Conservation (phyloP, 1,140 invertebrate species). For the Brachystomella parvula region DNA sequence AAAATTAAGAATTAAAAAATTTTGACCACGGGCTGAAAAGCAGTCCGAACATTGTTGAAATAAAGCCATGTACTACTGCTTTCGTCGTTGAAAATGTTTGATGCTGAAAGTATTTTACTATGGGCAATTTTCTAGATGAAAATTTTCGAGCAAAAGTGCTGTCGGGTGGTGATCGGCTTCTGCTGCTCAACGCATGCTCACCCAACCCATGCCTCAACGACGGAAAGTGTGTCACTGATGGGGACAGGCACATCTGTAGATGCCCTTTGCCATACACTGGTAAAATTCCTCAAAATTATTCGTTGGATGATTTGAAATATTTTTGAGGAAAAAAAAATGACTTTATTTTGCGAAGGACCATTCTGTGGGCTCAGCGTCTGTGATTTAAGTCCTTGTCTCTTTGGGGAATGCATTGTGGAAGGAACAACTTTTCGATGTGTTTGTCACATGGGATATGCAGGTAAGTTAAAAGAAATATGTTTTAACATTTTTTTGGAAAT, state of each 20-base stretch:
- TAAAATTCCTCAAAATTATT: constrained; percentile 12
- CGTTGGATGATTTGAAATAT: background rate
- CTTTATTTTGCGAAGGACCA: constrained; percentile 48
- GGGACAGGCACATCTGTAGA: constrained; percentile 50
- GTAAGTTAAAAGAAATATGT: constrained; percentile 17
- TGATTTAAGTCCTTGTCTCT: constrained; percentile 60
- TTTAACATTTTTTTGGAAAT: background rate
- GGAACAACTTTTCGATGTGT: constrained; percentile 45
- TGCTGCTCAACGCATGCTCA: constrained; percentile 49
- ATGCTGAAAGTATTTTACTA: background rate
- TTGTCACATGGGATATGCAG: constrained; percentile 52
- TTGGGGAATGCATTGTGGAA: constrained; percentile 56
- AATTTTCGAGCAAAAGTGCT: constrained; percentile 33
- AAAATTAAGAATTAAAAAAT: no score
- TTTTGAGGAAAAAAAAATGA: background rate
- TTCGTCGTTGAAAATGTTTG: no score
- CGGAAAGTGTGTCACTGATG: constrained; percentile 52
- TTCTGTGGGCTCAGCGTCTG: constrained; percentile 62
- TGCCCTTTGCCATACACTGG: constrained; percentile 51
- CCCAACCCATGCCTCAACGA: constrained; percentile 61
- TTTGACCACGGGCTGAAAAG: no score
- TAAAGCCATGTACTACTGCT: no score
- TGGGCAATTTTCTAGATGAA: constrained; percentile 26
- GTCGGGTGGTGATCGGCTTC: constrained; percentile 27
- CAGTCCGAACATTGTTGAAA: no score